Evolutionary conservation across 2,797 vertebrate genomes (phyloP).

Genomic region (Helarctos malayanus): DNA sequence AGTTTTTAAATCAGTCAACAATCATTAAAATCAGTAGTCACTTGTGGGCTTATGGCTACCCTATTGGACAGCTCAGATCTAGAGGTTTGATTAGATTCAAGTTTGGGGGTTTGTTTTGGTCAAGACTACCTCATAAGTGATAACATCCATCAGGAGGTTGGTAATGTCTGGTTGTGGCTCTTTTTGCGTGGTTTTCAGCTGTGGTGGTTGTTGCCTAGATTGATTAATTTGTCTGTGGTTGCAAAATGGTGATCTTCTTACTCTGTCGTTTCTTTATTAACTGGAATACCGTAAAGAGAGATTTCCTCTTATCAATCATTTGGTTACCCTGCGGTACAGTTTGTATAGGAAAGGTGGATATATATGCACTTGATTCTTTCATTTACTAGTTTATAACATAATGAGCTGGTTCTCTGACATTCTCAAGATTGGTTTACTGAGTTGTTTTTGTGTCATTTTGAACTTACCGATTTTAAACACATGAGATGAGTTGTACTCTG

Average conservation of each 20-base stretch:
- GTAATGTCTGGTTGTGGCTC: neutral
- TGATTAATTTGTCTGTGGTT: neutral
- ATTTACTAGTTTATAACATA: constrained; percentile 36
- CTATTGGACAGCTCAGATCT: neutral
- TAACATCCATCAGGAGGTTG: neutral
- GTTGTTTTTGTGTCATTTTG: constrained; percentile 36
- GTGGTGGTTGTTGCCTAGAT: constrained; percentile 9
- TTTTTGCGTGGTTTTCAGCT: neutral
- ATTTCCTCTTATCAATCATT: constrained; percentile 35
- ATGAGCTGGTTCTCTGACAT: constrained; percentile 11
- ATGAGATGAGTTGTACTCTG: constrained; percentile 11
- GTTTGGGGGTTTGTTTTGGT: neutral
- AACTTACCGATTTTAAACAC: constrained; percentile 48
- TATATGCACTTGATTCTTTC: neutral
- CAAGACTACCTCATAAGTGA: neutral
- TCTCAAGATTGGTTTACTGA: constrained; percentile 17
- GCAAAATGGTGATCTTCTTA: constrained; percentile 45
- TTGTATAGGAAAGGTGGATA: constrained; percentile 41
- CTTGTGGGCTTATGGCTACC: neutral
- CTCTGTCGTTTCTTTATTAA: constrained; percentile 17
- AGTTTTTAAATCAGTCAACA: constrained; percentile 34
- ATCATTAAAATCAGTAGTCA: constrained; percentile 8
- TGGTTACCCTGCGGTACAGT: constrained; percentile 12
- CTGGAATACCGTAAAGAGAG: neutral
- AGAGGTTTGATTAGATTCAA: constrained; percentile 46